These are phyloP conservation scores for Micrasema minimum DNA, from an alignment of 1,140 invertebrate species.

Conservation along the genomic window DNA sequence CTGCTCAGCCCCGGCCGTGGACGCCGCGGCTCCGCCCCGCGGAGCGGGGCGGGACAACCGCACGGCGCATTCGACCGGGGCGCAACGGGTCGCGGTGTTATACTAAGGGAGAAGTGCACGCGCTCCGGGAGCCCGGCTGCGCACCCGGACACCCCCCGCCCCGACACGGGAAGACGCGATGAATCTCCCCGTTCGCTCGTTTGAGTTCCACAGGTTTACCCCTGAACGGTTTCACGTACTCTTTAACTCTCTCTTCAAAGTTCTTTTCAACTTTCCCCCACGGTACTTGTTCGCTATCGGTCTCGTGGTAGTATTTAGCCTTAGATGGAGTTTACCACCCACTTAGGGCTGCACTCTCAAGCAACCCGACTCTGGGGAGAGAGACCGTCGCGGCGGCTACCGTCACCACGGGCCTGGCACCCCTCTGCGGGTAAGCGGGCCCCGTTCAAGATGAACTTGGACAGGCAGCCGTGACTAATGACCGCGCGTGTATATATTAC, in stretches of 20 bases:
- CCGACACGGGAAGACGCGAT: conserved; percentile 59
- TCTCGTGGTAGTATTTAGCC: conserved; percentile 85
- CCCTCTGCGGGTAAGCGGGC: conserved; percentile 75
- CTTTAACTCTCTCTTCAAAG: conserved; percentile 90
- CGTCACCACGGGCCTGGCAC: conserved; percentile 76
- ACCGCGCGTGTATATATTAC: conserved; percentile 53
- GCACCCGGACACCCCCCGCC: conserved; percentile 55
- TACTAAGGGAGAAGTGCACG: conserved; percentile 67
- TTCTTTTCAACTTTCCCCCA: conserved; percentile 92
- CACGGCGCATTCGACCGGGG: conserved; percentile 57
- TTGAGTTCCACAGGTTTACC: conserved; percentile 75
- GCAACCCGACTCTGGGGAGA: conserved; percentile 81
- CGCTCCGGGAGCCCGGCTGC: conserved; percentile 57
- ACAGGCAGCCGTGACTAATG: conserved; percentile 57
- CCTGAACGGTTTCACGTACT: conserved; percentile 84
- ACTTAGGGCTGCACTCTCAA: conserved; percentile 87
- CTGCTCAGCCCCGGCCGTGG: conserved; percentile 24
- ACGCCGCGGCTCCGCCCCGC: conserved; percentile 42
- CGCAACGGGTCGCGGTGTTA: conserved; percentile 66
- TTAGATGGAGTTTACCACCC: conserved; percentile 87
- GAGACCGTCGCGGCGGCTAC: conserved; percentile 65
- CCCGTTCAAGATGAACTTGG: conserved; percentile 77
- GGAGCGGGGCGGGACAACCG: conserved; percentile 45
- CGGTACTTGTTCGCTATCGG: conserved; percentile 92
- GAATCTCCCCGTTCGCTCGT: conserved; percentile 69